These are phyloP conservation scores for Taxidea taxus DNA, from an alignment of 2,113 vertebrate genomes.

Conservation along the genomic window DNA sequence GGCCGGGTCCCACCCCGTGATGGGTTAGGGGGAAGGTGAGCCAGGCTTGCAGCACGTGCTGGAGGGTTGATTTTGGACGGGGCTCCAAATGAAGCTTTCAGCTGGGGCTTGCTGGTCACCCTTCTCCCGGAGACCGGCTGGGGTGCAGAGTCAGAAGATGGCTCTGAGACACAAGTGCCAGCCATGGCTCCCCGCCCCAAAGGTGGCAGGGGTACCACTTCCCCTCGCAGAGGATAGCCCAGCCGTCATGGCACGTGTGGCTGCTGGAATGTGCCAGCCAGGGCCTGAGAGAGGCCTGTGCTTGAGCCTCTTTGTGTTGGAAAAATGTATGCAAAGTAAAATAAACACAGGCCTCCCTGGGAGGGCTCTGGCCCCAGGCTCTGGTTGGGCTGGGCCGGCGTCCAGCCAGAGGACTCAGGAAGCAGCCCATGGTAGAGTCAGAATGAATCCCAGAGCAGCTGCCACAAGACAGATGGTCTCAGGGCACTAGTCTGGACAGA, in stretches of 20 bases:
- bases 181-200: rapidly evolving
- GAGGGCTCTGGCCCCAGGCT: not conserved
- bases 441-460: not conserved
- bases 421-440: not conserved
- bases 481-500: not conserved
- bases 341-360: not conserved
- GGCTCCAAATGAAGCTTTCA: rapidly evolving
- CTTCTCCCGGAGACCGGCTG: not conserved
- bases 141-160: not conserved
- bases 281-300: not conserved
- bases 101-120: rapidly evolving
- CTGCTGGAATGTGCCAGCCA: not conserved
- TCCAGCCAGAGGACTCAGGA: not conserved
- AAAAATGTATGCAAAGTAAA: slow-evolving; percentile 8
- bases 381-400: not conserved
- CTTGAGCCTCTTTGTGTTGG: not conserved
- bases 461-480: not conserved
- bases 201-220: not conserved
- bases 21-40: rapidly evolving
- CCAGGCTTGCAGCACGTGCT: rapidly evolving
- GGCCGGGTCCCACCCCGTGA: too few relatives aligned
- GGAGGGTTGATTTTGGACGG: not conserved
- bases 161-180: not conserved
- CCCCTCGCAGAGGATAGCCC: not conserved
- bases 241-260: rapidly evolving